Percentiles rank a stretch among this genome's conserved stretches.
Conservation (phyloP, 2,888 invertebrate genomes). For the Malachius bipustulatus region DNA sequence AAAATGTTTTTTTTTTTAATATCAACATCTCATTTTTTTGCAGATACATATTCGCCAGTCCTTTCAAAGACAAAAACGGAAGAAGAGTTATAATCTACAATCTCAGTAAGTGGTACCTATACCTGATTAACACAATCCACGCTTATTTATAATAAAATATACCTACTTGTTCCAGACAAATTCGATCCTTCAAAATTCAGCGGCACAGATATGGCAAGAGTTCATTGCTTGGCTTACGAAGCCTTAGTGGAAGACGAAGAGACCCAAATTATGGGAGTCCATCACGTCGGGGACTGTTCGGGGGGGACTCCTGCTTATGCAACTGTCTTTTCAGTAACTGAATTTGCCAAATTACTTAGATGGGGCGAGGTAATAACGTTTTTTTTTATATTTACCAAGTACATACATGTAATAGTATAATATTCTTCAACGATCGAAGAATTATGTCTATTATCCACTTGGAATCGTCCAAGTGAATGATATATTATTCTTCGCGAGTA, state of each 20-base stretch:
- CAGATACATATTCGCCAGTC: slow-evolving; percentile 64
- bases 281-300: slow-evolving; percentile 57
- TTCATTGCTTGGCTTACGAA: slow-evolving; percentile 61
- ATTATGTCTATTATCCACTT: no score
- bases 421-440: no score
- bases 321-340: slow-evolving; percentile 60
- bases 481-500: no score
- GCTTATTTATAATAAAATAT: not conserved
- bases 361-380: slow-evolving; percentile 70
- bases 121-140: not conserved
- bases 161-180: slow-evolving; percentile 39
- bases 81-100: slow-evolving; percentile 55
- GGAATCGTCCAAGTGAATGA: no score
- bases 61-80: slow-evolving; percentile 58
- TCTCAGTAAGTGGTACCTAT: slow-evolving; percentile 18
- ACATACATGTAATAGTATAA: no score
- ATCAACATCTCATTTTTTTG: slow-evolving; percentile 21
- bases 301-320: slow-evolving; percentile 52
- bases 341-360: slow-evolving; percentile 56
- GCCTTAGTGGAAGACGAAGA: slow-evolving; percentile 61
- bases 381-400: slow-evolving; percentile 15
- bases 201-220: slow-evolving; percentile 58
- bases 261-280: slow-evolving; percentile 63
- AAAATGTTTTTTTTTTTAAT: no score
- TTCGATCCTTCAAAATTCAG: slow-evolving; percentile 55